Base-by-base conservation (phyloP, 2,888 invertebrate genomes). In the Eilema sororculum region DNA sequence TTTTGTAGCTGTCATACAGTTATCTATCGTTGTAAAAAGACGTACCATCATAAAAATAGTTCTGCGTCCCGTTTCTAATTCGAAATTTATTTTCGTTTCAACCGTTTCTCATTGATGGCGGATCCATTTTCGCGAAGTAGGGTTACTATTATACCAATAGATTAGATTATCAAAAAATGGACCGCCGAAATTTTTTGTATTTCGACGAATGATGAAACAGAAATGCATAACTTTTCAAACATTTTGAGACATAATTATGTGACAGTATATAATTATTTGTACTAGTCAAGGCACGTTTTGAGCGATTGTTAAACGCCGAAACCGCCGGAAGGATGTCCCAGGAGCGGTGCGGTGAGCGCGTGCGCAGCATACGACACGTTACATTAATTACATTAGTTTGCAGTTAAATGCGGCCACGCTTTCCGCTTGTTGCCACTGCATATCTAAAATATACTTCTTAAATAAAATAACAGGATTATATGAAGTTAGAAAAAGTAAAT, bases 281-380 rank as follows among this genome's bases (percentile, higher is more conserved):
- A 60, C 68, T 63, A 90, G 86, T 89, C 90, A 24, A 71, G 72
- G 83, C 91, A 91, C 91, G 91, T 89, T 74, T 79, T 71, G 60
- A 80, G 72, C 82, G 83, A 86, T 88, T 89, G 90, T 89, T 84
- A 80, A 84, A 80, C 81, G 79, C 87, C 86, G 79, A 88, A 88
- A 87, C 86, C 84, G 76, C 87, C 91, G 92, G 92, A 92, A 92
- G 92, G 92, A 91, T 89, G 91, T 89, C 87, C 89, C 87, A 72
- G 70, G 84, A 79, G 80, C 74, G 79, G 58, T 37, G 80, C 74
- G 79, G 58, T 37, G 57, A 69, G 74, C 75, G 81, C 89, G 90
- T 90, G 90, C 73, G 75, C 69, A 65, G 88, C 84, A 87, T 89
- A 63, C 72, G 63, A 75, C 67, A 57, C 63, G 65, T 67, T 72